These are phyloP conservation scores for Paradoxurus hermaphroditus DNA, from an alignment of 2,113 vertebrate genomes.

Conservation along the genomic window DNA sequence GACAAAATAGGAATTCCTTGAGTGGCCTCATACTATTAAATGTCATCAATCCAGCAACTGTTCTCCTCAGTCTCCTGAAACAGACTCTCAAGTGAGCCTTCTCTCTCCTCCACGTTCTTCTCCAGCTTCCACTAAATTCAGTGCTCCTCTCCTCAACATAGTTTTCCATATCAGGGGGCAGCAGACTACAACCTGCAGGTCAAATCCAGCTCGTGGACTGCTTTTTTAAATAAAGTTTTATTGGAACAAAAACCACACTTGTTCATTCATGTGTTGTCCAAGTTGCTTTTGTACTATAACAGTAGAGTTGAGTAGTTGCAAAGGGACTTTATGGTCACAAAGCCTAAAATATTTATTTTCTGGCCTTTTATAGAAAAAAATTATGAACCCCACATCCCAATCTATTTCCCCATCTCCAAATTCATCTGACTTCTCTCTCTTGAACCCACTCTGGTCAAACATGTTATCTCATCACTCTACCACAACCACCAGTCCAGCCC, in stretches of 20 bases:
- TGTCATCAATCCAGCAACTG: not conserved
- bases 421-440: not conserved
- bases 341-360: not conserved
- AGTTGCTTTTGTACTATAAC: not conserved
- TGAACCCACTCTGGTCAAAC: not conserved
- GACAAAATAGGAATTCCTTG: not conserved
- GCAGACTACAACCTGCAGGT: not conserved
- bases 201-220: not conserved
- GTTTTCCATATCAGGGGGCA: not conserved
- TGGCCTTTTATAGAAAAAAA: not conserved
- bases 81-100: not conserved
- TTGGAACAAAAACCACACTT: not conserved
- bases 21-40: not conserved
- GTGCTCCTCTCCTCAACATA: not conserved
- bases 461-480: not conserved
- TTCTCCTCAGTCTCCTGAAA: not conserved
- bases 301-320: not conserved
- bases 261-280: not conserved
- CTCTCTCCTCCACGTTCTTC: not conserved
- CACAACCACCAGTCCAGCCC: not conserved
- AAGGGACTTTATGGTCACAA: not conserved
- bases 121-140: not conserved
- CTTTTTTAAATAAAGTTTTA: not conserved
- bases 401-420: not conserved
- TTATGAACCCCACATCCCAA: too few species aligned